Base-by-base conservation (phyloP, 2,113 vertebrate species). In the Corythaixoides concolor region DNA sequence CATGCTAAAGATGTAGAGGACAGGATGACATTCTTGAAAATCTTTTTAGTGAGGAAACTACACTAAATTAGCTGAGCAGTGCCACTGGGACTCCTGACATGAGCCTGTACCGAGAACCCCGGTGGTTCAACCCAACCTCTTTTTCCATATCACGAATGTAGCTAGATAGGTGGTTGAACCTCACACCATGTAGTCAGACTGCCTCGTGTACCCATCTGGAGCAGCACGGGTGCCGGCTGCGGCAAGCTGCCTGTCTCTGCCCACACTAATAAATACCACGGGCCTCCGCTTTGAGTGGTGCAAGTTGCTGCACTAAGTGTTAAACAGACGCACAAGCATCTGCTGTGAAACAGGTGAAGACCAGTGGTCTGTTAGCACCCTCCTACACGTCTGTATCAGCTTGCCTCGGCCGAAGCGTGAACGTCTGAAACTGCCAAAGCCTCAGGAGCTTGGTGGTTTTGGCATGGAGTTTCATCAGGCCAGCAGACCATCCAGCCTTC, bases 151-250 rank as follows among this genome's bases (percentile, higher is more conserved):
- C 55, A 8, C 1, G 2, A 30, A 85, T 89, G 69, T 81, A 89
- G 74, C 68, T 49, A 24, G 67, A 43, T 6, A 20, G 83, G 5
- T 73, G 53, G 55, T 88, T 87, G 55, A 52, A 52, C 45, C 67
- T 74, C 47, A 37, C 26, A 30, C 41, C 20, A 2, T 14, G 20
- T 30, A 13, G 28, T 70, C 53, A 58, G 62, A 35, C 39, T 72
- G 49, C 33, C 30, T 33, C 0, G 0, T 4, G 21, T 53, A 11
- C 67, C 30, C 33, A 3, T 23, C 45, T 23, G 50, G 76, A 72
- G n/a, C 39, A 45, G 68, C 50, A 23, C n/a, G 41, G 21, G 83
- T 45, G 28, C 21, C 2, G 3, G 58, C 58, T 15, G 66, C 62
- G 43, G 52, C 33, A 62, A 50, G 70, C 64, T 89, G 33, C 62